phyloP scores from a whole-genome alignment of 2,797 vertebrate species.

The Halcyon leucocephala region DNA sequence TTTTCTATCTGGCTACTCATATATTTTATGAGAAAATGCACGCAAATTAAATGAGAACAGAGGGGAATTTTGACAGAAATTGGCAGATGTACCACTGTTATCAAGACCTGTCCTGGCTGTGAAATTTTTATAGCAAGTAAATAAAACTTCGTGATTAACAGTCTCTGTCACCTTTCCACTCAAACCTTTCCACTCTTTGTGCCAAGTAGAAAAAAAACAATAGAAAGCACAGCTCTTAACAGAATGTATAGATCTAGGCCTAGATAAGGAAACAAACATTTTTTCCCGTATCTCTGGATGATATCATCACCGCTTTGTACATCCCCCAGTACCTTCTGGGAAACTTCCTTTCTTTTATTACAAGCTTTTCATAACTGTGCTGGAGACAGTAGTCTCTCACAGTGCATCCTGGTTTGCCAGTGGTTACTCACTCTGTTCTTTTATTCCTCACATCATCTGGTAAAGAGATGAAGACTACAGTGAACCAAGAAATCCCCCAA shows the following conservation, averaged over 20 bases:
- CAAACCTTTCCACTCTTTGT: background rate
- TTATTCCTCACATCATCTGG: background rate
- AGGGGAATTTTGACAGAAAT: background rate
- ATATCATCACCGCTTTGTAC: background rate
- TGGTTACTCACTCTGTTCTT: background rate
- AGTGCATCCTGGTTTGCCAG: background rate
- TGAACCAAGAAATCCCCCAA: background rate
- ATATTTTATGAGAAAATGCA: slow-evolving; percentile 21
- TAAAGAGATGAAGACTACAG: background rate
- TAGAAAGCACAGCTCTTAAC: background rate
- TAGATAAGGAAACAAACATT: background rate
- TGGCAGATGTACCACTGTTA: background rate
- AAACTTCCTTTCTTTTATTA: slow-evolving; percentile 2
- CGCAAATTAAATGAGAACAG: background rate
- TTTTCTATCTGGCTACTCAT: background rate
- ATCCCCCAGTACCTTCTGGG: background rate
- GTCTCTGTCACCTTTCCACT: background rate
- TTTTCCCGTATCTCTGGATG: background rate
- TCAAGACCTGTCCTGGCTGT: background rate
- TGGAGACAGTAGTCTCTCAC: background rate
- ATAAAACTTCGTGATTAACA: background rate
- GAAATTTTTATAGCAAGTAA: background rate
- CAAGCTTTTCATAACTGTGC: background rate
- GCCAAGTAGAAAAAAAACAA: background rate
- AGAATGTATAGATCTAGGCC: background rate